Evolutionary conservation across 2,113 vertebrate genomes (phyloP).

Genomic region (Dryoscopus gambensis): DNA sequence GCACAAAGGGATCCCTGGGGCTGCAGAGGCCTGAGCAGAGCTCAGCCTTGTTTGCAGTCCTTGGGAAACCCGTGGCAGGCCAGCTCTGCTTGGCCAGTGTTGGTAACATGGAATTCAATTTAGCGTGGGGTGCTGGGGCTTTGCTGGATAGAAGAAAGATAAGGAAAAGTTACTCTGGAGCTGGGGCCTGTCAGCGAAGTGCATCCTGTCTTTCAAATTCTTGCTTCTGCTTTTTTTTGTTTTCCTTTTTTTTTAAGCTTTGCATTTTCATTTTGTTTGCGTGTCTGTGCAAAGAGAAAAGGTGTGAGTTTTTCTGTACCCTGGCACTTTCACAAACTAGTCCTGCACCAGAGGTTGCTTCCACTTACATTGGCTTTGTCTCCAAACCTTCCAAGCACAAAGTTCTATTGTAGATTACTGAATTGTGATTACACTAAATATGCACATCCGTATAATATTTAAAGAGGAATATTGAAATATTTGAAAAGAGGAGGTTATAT

Average conservation of each 20-base stretch:
- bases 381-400: neutral
- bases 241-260: neutral
- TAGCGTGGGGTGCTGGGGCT: neutral
- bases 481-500: neutral
- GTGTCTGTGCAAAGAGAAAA: neutral
- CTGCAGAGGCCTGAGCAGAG: neutral
- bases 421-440: neutral
- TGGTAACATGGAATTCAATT: neutral
- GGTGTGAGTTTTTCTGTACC: neutral
- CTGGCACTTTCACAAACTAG: neutral
- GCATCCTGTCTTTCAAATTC: neutral
- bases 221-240: neutral
- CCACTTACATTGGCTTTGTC: neutral
- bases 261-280: neutral
- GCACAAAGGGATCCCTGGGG: neutral
- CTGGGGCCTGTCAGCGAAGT: neutral
- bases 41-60: neutral
- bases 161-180: neutral
- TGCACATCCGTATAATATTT: neutral
- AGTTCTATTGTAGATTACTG: neutral
- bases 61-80: neutral
- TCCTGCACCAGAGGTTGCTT: neutral
- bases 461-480: neutral
- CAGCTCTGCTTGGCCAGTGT: neutral
- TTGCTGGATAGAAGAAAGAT: neutral